Evolutionary conservation across 1,140 invertebrate species (phyloP).

Genomic region (Drosophila bocki): DNA sequence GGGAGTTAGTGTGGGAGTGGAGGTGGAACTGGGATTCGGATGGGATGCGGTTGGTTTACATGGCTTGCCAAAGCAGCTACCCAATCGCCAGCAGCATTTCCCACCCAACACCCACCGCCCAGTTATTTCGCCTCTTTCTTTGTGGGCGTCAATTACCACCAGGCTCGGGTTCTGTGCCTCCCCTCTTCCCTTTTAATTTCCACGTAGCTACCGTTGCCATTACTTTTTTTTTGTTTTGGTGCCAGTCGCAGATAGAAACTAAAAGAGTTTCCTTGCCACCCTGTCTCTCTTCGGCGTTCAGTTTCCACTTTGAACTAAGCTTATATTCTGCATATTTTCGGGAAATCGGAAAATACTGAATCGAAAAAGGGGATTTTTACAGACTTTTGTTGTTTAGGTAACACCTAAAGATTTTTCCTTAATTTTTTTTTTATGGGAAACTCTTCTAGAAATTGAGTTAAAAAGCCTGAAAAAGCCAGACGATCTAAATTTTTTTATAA

Average conservation of each 20-base stretch:
- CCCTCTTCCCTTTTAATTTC: constrained; percentile 17
- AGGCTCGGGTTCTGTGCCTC: not conserved
- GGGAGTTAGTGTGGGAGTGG: not conserved
- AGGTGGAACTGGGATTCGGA: constrained; percentile 4
- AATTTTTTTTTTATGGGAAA: not conserved
- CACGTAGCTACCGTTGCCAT: constrained; percentile 3
- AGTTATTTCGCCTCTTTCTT: constrained; percentile 14
- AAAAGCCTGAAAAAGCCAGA: not conserved
- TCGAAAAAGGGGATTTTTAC: not conserved
- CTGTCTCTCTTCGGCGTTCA: not conserved
- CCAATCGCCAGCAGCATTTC: constrained; percentile 36
- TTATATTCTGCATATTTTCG: not conserved
- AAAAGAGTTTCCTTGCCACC: constrained; percentile 6
- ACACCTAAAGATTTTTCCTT: not conserved
- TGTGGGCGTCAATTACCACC: constrained; percentile 55
- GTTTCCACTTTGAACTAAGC: not conserved
- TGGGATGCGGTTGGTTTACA: constrained; percentile 33
- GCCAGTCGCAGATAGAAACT: constrained; percentile 5
- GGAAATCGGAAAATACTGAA: not conserved
- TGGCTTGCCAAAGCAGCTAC: constrained; percentile 26
- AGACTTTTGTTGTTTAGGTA: not conserved
- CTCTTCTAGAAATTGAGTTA: not conserved
- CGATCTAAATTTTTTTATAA: not conserved
- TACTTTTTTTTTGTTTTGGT: not conserved
- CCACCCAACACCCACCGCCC: not conserved